Base-by-base conservation (phyloP, 1,140 invertebrate species). In the Drosophila ercepeae region DNA sequence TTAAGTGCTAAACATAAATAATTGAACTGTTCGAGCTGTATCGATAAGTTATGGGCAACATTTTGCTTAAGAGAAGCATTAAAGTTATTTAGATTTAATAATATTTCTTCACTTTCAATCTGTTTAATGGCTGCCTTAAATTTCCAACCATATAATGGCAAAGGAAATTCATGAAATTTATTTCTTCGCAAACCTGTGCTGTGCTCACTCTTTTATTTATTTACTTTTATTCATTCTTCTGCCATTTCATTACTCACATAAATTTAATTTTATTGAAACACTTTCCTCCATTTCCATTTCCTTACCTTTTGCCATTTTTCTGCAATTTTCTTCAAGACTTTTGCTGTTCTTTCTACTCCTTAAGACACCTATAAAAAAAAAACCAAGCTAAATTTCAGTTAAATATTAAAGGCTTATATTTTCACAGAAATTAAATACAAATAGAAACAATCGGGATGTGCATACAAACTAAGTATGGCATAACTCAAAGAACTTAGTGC, bases 401-500 rank as follows among this genome's bases (percentile, higher is more conserved):
- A 72, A 73, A 73, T 73, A 54, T 63, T 45, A 73, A 39, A 39
- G 13, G 11, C 70, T 73, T 73, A 73, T 50, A 73, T 73, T 73
- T 73, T 73, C 36, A 73, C 36, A 64, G 36, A 55, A 73, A 73
- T 64, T 77, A 65, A 77, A 54, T 63, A 60, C 50, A 51, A 73
- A 54, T 55, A 19, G 11, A 59, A 49, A 53, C 25, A 59, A 21
- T 51, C n/a, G 46, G 53, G 21, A 44, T 50, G 36, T 70, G 29
- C 19, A 18, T 18, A 69, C 34, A 44, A 69, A 16, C 34, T 48
- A 48, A 14, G n/a, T 53, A 72, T 61, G 69, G 57, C 57, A 54
- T 64, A 42, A 29, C 41, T 23, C 32, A 14, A 49, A 50, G 34
- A 32, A 73, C 64, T 59, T 59, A 69, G 64, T 71, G 68, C 68